Evolutionary conservation across 2,797 vertebrate species (phyloP).

Genomic region (Cuculus canorus): DNA sequence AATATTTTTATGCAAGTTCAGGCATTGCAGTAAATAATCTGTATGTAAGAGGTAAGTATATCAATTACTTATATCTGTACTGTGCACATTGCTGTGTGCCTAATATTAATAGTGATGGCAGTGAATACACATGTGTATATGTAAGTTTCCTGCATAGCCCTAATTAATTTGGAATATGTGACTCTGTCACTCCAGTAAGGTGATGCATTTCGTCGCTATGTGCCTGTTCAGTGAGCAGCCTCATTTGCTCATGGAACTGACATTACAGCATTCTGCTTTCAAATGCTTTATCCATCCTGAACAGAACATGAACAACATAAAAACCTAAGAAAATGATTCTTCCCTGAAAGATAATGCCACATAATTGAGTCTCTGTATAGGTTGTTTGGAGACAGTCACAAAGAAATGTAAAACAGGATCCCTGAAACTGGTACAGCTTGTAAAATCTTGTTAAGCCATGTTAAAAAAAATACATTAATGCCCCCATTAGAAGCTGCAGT

Average conservation of each 20-base stretch:
- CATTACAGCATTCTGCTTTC: conserved; percentile 59
- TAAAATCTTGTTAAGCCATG: conserved; percentile 82
- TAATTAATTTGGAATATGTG: conserved; percentile 50
- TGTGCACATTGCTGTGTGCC: not conserved
- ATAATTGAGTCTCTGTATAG: conserved; percentile 78
- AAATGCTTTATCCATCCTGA: conserved; percentile 65
- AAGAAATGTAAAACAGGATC: conserved; percentile 84
- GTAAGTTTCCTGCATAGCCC: not conserved
- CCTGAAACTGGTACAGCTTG: conserved; percentile 80
- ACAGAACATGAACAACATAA: conserved; percentile 57
- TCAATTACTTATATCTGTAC: not conserved
- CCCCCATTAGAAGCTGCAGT: conserved; percentile 78
- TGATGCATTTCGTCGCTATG: not conserved
- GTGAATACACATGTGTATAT: not conserved
- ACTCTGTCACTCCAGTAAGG: conserved; percentile 11
- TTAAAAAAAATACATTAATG: conserved; percentile 79
- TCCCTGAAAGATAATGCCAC: conserved; percentile 73
- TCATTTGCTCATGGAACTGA: conserved; percentile 30
- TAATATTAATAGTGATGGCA: not conserved
- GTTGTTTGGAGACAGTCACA: conserved; percentile 80
- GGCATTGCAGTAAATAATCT: conserved; percentile 5
- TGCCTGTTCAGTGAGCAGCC: conserved; percentile 23
- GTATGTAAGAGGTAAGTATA: not conserved
- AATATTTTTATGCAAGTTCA: conserved; percentile 22
- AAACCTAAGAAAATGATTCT: conserved; percentile 71